Conservation (phyloP, 2,888 invertebrate genomes). For the Dasypolia templi region DNA sequence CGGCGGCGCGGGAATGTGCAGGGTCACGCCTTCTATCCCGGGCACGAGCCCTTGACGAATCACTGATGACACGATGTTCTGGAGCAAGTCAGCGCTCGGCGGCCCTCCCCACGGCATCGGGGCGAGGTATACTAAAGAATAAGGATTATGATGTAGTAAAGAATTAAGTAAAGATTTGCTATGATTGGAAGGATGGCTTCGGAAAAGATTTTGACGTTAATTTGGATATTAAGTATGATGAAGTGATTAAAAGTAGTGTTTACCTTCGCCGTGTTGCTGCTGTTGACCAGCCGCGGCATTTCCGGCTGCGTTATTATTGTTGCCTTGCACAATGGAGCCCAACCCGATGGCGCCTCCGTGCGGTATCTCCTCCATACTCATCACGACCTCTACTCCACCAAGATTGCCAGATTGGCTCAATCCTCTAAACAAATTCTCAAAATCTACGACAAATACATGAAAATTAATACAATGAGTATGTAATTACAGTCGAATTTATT, state of each 20-base stretch:
- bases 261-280: slow-evolving; percentile 56
- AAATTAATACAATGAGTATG: slow-evolving; percentile 38
- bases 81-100: slow-evolving; percentile 76
- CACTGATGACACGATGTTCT: slow-evolving; percentile 77
- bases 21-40: slow-evolving; percentile 72
- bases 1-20: slow-evolving; percentile 59
- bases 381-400: slow-evolving; percentile 80
- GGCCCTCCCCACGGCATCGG: slow-evolving; percentile 76
- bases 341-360: slow-evolving; percentile 63
- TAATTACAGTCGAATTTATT: slow-evolving; percentile 22
- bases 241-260: slow-evolving; percentile 9
- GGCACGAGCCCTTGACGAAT: slow-evolving; percentile 77
- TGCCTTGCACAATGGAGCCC: slow-evolving; percentile 50
- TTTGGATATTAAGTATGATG: background rate
- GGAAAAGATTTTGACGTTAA: background rate
- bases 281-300: slow-evolving; percentile 21
- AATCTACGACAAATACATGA: slow-evolving; percentile 74
- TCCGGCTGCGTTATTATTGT: slow-evolving; percentile 24
- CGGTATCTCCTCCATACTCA: slow-evolving; percentile 83
- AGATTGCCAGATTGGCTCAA: slow-evolving; percentile 73
- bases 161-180: background rate
- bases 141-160: background rate
- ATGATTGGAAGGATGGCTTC: background rate
- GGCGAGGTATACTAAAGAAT: slow-evolving; percentile 71
- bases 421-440: slow-evolving; percentile 79